Evolutionary conservation across 2,113 vertebrate species (phyloP).

Genomic region (Nannospalax galili): DNA sequence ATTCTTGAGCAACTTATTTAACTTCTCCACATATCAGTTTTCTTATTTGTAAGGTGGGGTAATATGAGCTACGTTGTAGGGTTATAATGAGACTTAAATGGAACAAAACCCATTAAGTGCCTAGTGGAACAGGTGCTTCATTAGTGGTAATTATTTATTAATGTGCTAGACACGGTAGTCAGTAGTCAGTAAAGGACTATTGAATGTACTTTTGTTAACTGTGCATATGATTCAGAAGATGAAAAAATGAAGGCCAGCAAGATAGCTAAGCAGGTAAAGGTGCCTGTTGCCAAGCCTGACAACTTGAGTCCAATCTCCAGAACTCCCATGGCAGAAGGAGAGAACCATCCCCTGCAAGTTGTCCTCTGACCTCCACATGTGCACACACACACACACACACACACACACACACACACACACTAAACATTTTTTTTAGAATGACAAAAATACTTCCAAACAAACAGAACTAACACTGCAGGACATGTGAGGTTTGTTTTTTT

Average conservation of each 20-base stretch:
- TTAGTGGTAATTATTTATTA: conserved; percentile 6
- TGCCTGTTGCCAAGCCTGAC: not conserved
- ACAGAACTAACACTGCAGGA: not conserved
- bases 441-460: not conserved
- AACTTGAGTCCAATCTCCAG: not conserved
- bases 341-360: not conserved
- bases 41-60: not conserved
- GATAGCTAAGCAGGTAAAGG: not conserved
- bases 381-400: too few species aligned
- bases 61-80: not conserved
- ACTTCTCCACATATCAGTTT: not conserved
- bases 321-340: not conserved
- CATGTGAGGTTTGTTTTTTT: not conserved
- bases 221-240: not conserved
- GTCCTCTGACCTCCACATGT: not conserved
- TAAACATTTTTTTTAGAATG: not conserved
- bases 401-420: too few species aligned
- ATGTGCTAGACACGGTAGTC: not conserved
- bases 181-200: not conserved
- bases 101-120: not conserved
- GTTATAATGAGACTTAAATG: conserved; percentile 28
- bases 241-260: not conserved
- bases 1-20: not conserved
- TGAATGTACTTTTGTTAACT: not conserved
- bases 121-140: not conserved